Percentiles rank a stretch among this genome's conserved stretches.
These are phyloP conservation scores for Thereva nobilitata DNA, from an alignment of 2,888 invertebrate genomes.

Conservation along the genomic window DNA sequence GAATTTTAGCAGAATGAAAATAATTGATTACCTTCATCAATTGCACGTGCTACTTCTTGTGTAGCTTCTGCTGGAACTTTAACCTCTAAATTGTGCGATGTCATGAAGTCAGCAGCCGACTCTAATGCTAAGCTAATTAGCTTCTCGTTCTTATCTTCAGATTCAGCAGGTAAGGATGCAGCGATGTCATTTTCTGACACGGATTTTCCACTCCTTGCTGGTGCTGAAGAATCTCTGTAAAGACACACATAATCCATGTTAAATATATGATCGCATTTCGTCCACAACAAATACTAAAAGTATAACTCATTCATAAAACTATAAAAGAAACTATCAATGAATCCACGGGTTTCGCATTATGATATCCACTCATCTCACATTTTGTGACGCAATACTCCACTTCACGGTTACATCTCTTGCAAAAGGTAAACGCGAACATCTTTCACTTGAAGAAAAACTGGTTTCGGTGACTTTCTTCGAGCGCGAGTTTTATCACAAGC, in stretches of 20 bases:
- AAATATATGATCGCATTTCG: background rate
- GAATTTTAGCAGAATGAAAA: conserved; percentile 13
- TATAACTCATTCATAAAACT: too few species aligned
- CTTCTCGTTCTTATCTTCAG: conserved; percentile 61
- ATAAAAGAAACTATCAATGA: too few species aligned
- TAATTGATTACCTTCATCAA: conserved; percentile 71
- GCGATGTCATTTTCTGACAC: conserved; percentile 60
- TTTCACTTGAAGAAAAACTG: too few species aligned
- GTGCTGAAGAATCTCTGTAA: conserved; percentile 54
- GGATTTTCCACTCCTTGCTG: conserved; percentile 55
- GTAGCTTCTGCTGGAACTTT: conserved; percentile 70
- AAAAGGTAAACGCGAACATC: too few species aligned
- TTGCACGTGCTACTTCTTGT: conserved; percentile 68
- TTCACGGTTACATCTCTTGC: too few species aligned
- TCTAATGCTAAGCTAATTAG: conserved; percentile 64
- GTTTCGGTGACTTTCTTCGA: too few species aligned
- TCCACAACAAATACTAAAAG: too few species aligned
- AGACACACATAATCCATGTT: background rate
- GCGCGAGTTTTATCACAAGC: too few species aligned
- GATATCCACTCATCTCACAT: too few species aligned
- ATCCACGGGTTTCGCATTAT: too few species aligned
- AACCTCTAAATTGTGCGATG: conserved; percentile 68
- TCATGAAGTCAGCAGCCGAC: conserved; percentile 63
- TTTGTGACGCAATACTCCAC: too few species aligned
- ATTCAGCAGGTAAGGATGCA: conserved; percentile 61